A percentile compares a stretch with the other conserved stretches of the same genome.
Evolutionary conservation across 2,888 invertebrate species (phyloP).

Genomic region (Xestoiulus laeticollis): DNA sequence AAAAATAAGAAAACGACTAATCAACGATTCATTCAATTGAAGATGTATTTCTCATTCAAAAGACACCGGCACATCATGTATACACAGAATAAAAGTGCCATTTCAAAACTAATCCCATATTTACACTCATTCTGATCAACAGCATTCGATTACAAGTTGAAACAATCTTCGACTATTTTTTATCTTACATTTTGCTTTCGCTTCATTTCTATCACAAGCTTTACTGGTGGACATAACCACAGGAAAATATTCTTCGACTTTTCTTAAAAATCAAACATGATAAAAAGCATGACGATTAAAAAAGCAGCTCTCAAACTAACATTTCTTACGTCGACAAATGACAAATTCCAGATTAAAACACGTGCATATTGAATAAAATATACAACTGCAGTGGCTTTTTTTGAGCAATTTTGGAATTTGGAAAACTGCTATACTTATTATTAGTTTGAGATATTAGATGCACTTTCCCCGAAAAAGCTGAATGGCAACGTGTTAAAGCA

Average conservation of each 20-base stretch:
- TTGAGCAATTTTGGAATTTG: background rate
- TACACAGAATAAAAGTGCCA: constrained; percentile 36
- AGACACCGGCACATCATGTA: constrained; percentile 12
- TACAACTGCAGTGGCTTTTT: background rate
- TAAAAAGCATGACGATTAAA: background rate
- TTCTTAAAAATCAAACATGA: constrained; percentile 18
- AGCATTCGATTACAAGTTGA: background rate
- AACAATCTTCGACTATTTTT: background rate
- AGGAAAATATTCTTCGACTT: background rate
- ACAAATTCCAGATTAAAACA: background rate
- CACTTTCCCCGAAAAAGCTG: background rate
- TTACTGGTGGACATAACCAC: constrained; percentile 20
- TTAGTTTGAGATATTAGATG: background rate
- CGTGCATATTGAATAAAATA: background rate
- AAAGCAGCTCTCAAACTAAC: background rate
- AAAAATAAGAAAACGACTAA: background rate
- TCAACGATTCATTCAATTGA: background rate
- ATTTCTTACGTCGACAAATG: constrained; percentile 17
- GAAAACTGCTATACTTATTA: background rate
- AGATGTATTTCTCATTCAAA: constrained; percentile 41
- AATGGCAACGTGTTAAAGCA: background rate
- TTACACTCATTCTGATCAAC: constrained; percentile 6
- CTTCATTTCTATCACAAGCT: constrained; percentile 39
- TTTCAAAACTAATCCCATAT: constrained; percentile 12
- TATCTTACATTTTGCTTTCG: constrained; percentile 23